Base-by-base conservation (phyloP, 1,140 invertebrate genomes). In the Drosophila quadrilineata region DNA sequence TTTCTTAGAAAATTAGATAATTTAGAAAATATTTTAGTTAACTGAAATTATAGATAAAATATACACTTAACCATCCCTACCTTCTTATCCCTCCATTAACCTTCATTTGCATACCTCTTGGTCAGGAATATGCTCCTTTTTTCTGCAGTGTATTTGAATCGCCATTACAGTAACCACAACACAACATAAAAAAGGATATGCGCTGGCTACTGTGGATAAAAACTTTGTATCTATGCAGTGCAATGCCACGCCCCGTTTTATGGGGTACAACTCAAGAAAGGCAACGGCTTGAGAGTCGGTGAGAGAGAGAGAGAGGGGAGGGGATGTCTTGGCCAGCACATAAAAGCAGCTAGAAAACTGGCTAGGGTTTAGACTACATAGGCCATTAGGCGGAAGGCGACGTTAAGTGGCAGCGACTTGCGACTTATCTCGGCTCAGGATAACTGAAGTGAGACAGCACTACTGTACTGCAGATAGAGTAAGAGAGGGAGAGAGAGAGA, bases 181-280 rank as follows among this genome's bases (percentile, higher is more conserved):
- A 82, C 77, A 85, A 75, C 79, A 84, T 84, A 85, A 84, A 80
- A 82, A 86, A 85, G 79, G 79, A 85, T 85, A 79, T 75, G 75
- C 58, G 50, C 33, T 36, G 73, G 50, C 63, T 66, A 57, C 53
- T 54, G 66, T 46, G 62, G 76, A 68, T 85, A 68, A 56, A 85
- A 84, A 85, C 80, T 85, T 85, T 75, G 79, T 84, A 69, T 69
- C 66, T 54, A 50, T 57, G n/a, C n/a, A n/a, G n/a, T 50, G 9
- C 36, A 9, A 38, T 45, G 26, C 53, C 66, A 58, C 82, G 79
- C 60, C 73, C 66, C 52, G 52, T 63, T 85, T 84, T 85, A 85
- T 77, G 63, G 58, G 29, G 40, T 33, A 22, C 72, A 57, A 65
- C 73, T 84, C 60, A 76, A 82, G 76, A n/a, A n/a, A n/a, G n/a